A percentile compares a stretch with the other conserved stretches of the same genome.
Conservation (phyloP, 37 sponge, comb jelly and placozoan genomes). For the Oscarella lobularis region DNA sequence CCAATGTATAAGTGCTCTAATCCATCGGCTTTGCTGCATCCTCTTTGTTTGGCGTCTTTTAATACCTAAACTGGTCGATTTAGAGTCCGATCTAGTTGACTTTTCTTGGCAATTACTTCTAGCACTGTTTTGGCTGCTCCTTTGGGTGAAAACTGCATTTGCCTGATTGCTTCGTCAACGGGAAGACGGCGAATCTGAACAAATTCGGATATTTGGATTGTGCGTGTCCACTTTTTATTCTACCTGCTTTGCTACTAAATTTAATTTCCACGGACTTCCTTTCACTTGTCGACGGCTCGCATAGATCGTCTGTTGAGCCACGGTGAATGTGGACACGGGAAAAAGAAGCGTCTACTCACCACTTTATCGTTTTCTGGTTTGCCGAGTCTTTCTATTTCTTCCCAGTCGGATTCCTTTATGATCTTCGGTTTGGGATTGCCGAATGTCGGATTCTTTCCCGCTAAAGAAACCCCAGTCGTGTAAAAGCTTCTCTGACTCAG, state of each 20-base stretch:
- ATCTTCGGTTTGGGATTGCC: too few species aligned
- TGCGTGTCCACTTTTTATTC: too few species aligned
- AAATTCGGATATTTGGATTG: too few species aligned
- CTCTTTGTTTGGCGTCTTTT: conserved; percentile 10
- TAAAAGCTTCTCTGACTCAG: too few species aligned
- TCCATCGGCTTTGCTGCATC: not conserved
- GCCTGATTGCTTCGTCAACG: conserved; percentile 46
- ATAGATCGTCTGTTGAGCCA: conserved; percentile 59
- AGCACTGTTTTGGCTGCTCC: conserved; percentile 39
- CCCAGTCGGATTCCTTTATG: too few species aligned
- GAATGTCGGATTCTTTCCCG: too few species aligned
- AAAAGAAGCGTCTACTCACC: too few species aligned
- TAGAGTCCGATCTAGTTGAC: not conserved
- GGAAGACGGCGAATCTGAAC: conserved; percentile 50
- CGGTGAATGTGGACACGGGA: too few species aligned
- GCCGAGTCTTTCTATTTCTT: too few species aligned
- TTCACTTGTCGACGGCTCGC: conserved; percentile 34
- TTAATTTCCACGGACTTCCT: conserved; percentile 62
- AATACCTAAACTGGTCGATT: not conserved
- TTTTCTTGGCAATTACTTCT: conserved; percentile 9
- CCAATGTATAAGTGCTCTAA: conserved; percentile 37
- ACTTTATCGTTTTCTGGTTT: too few species aligned
- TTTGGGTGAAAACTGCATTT: conserved; percentile 64
- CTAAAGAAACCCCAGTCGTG: too few species aligned
- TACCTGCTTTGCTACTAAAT: conserved; percentile 64